Evolutionary conservation across 2,888 invertebrate species (phyloP).

Genomic region (Aporophyla lueneburgensis): DNA sequence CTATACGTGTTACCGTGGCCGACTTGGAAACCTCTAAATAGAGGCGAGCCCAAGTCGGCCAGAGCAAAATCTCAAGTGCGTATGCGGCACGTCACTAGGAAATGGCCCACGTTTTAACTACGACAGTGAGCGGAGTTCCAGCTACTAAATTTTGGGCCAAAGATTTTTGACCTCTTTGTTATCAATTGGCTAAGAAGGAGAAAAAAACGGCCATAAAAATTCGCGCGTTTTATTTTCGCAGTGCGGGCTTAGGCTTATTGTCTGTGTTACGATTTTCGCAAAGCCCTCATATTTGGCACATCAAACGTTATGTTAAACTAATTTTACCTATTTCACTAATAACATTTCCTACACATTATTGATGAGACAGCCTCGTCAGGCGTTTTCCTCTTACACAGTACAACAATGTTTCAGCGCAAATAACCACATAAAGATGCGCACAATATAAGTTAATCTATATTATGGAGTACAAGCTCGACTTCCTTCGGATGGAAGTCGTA

Average conservation of each 20-base stretch:
- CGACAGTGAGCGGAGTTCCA: too few species aligned
- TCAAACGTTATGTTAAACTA: background rate
- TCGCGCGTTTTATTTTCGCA: background rate
- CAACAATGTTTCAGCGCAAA: constrained; percentile 2
- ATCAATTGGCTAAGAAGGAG: too few species aligned
- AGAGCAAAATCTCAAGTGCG: too few species aligned
- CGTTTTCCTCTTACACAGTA: background rate
- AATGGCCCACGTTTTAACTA: too few species aligned
- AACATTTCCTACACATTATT: constrained; percentile 9
- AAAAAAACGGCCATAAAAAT: background rate
- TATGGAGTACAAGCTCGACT: too few species aligned
- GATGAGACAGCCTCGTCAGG: background rate
- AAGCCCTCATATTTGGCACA: background rate
- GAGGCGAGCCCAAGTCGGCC: too few species aligned
- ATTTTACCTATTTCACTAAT: background rate
- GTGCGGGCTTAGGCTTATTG: background rate
- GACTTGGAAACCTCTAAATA: too few species aligned
- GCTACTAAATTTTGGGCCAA: too few species aligned
- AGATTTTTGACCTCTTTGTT: too few species aligned
- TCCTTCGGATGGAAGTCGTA: too few species aligned
- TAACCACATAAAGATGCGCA: background rate
- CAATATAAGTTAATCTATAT: background rate
- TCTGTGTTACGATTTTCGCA: background rate
- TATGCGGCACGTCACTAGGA: too few species aligned
- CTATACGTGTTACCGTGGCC: background rate